Evolutionary conservation across 2,113 vertebrate genomes (phyloP).

Genomic region (Lucifuga dentata): DNA sequence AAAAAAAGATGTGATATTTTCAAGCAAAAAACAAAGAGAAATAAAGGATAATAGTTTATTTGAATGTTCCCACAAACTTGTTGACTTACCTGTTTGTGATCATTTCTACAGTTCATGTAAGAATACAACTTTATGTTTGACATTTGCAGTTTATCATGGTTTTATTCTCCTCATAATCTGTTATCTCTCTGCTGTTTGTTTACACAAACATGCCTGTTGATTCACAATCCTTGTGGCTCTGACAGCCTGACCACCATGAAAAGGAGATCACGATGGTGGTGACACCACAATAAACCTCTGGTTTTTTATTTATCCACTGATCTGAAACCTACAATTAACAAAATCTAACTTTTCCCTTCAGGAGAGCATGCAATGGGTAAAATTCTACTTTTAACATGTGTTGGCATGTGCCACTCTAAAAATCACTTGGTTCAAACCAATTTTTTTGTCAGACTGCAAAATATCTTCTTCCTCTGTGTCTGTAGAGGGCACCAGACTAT

Average conservation of each 20-base stretch:
- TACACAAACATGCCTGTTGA: constrained; percentile 24
- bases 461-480: constrained; percentile 24
- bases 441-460: neutral
- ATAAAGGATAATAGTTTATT: too few species aligned
- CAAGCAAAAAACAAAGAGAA: too few species aligned
- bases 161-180: constrained; percentile 23
- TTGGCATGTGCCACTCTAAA: too few species aligned
- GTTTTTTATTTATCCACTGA: constrained; percentile 18
- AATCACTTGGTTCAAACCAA: too few species aligned
- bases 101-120: too few species aligned
- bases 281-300: constrained; percentile 6
- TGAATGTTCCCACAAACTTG: too few species aligned
- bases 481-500: constrained; percentile 62
- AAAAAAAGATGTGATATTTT: too few species aligned
- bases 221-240: neutral
- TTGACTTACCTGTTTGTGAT: too few species aligned
- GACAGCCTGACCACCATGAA: neutral
- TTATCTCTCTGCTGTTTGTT: constrained; percentile 26
- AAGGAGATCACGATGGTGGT: constrained; percentile 25
- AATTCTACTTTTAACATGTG: neutral
- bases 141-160: neutral
- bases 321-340: neutral
- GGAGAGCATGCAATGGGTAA: neutral
- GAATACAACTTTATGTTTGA: too few species aligned
- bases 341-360: neutral